phyloP scores from a whole-genome alignment of 1,140 invertebrate species.

The Sycophaga agraensis region DNA sequence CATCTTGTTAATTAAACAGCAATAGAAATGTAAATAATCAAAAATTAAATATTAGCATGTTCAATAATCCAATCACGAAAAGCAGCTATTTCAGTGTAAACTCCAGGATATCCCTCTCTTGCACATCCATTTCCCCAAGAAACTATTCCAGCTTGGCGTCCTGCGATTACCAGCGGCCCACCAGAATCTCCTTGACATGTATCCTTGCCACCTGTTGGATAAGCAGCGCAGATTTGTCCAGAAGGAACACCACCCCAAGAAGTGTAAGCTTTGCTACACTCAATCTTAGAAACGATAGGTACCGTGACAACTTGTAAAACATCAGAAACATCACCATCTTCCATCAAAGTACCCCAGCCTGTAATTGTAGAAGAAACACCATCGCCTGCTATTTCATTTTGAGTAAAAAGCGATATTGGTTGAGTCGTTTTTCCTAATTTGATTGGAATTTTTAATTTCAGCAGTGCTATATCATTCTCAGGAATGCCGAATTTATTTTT shows the following conservation, averaged over 20 bases:
- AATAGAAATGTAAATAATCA: too few species aligned
- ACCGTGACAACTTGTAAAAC: constrained; percentile 34
- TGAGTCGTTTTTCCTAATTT: constrained; percentile 35
- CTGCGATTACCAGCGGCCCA: constrained; percentile 46
- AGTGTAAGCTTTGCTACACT: constrained; percentile 33
- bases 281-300: constrained; percentile 35
- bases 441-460: constrained; percentile 44
- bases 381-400: constrained; percentile 31
- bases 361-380: constrained; percentile 42
- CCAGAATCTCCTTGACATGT: constrained; percentile 58
- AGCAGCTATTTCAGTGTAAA: constrained; percentile 57
- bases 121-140: constrained; percentile 63
- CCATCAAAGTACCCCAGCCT: constrained; percentile 47
- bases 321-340: constrained; percentile 11
- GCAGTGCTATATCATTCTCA: constrained; percentile 64
- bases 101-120: constrained; percentile 52
- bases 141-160: constrained; percentile 58
- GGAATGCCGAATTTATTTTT: constrained; percentile 38
- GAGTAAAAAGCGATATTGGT: constrained; percentile 25
- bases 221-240: constrained; percentile 56
- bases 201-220: constrained; percentile 51
- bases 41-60: background rate
- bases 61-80: constrained; percentile 51
- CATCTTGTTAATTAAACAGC: too few species aligned
- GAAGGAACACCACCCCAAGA: constrained; percentile 29